phyloP scores from a whole-genome alignment of 2,888 invertebrate species.

The Dryobotodes eremita region DNA sequence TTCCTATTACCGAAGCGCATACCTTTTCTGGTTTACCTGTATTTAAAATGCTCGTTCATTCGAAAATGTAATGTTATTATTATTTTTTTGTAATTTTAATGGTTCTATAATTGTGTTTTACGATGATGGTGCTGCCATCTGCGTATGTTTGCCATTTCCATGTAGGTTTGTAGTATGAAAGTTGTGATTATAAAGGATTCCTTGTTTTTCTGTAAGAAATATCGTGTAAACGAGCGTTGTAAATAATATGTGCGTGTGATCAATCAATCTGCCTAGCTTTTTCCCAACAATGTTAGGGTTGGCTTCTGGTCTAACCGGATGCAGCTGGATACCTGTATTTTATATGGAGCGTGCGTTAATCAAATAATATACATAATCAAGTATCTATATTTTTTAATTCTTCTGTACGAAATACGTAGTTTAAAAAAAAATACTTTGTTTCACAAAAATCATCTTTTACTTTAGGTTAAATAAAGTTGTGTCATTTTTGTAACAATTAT shows the following conservation, averaged over 20 bases:
- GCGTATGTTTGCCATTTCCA: not conserved
- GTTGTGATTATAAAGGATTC: not conserved
- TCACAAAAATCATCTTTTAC: not conserved
- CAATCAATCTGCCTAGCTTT: no score
- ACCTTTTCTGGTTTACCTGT: not conserved
- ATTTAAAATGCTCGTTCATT: not conserved
- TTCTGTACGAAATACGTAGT: not conserved
- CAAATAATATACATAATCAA: conserved; percentile 6
- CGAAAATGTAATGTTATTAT: not conserved
- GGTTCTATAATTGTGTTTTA: not conserved
- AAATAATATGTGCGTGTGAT: not conserved
- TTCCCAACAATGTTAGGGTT: no score
- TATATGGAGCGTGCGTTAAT: not conserved
- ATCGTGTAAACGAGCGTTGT: not conserved
- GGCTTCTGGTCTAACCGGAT: no score
- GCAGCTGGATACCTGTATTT: no score
- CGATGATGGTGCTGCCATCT: conserved; percentile 4
- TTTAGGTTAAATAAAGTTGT: not conserved
- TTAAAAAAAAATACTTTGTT: not conserved
- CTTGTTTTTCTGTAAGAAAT: no score
- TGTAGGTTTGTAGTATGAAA: not conserved
- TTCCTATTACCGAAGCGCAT: not conserved
- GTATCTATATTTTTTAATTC: not conserved
- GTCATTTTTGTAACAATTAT: not conserved
- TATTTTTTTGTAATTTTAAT: not conserved